Percentiles rank a stretch among this genome's conserved stretches.
These are phyloP conservation scores for Aleiodes sp. DNA, from an alignment of 1,140 invertebrate genomes.

Conservation along the genomic window DNA sequence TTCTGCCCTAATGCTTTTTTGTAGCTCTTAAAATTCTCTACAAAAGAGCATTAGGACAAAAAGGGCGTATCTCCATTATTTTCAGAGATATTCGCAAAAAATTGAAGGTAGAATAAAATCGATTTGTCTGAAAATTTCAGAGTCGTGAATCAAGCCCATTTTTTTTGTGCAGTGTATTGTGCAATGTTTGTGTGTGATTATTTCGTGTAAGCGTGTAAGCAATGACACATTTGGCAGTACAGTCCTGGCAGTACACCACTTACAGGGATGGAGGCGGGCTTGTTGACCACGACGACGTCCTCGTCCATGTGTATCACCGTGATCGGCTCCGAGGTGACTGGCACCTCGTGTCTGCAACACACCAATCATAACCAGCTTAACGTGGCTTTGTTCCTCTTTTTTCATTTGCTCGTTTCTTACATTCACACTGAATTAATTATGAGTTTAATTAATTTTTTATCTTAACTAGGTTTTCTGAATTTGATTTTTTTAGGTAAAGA, in stretches of 20 bases:
- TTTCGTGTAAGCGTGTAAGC: background rate
- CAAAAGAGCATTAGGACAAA: no score
- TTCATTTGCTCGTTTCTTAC: constrained; percentile 26
- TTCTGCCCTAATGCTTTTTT: no score
- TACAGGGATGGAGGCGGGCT: constrained; percentile 99
- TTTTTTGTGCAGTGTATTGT: no score
- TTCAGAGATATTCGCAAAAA: no score
- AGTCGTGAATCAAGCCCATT: no score
- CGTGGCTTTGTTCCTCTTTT: constrained; percentile 64
- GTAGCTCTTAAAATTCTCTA: no score
- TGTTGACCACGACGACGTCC: constrained; percentile 98
- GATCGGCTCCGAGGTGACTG: constrained; percentile 92
- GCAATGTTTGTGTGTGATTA: no score
- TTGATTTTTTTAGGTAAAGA: background rate
- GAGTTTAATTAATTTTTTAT: background rate
- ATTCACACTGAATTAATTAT: constrained; percentile 3
- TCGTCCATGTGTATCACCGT: constrained; percentile 97
- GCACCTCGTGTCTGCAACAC: constrained; percentile 95
- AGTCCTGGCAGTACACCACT: constrained; percentile 79
- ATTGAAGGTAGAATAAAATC: no score
- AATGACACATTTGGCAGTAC: constrained; percentile 68
- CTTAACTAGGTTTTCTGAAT: background rate
- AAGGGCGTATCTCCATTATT: no score
- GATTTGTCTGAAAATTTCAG: no score
- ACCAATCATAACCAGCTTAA: constrained; percentile 67